Base-by-base conservation (phyloP, 2,113 vertebrate genomes). In the Vimba vimba region DNA sequence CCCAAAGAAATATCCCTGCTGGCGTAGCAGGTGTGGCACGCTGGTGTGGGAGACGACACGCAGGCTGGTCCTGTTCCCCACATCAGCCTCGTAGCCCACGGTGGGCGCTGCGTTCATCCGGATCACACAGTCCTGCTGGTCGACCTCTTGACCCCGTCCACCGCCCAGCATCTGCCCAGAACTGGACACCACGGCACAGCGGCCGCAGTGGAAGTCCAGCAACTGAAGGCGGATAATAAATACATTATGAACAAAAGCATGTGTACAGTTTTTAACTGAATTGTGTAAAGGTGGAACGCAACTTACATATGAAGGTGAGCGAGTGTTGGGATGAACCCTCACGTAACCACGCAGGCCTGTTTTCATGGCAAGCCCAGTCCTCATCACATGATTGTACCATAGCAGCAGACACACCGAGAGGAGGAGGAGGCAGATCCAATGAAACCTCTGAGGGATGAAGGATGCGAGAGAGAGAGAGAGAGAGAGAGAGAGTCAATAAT, bases 41-140 rank as follows among this genome's bases (percentile, higher is more conserved):
- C 96, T 99, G 76, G 97, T 98, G 94, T 99, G 98, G 0, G 98
- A 98, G 71, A 99, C 94, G 2, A 99, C 96, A 0, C 98, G 96
- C 27, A 98, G 0, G 0, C 92, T 97, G 88, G 96, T 97, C 43
- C 92, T 94, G 1, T 68, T 75, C 43, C 98, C 98, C 13, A 99
- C 98, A 0, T 99, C 98, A 1, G 60, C 88, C 92, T 98, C 96
- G 0, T 94, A 99, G 17, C 97, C 95, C 0, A 11, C 0, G 0
- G 97, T 98, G 81, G 98, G 98, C 0, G 98, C 98, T 0, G 96
- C 97, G 92, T 99, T 99, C 98, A 99, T 99, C 68, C 98, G 96
- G 66, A 98, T 93, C 27, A 99, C 95, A 0, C 97, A 99, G 9
- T 96, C 95, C 0, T 92, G 93, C 1, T 79, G 1, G 0, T 98